Conservation (phyloP, 2,888 invertebrate species). For the Harmothoe impar region DNA sequence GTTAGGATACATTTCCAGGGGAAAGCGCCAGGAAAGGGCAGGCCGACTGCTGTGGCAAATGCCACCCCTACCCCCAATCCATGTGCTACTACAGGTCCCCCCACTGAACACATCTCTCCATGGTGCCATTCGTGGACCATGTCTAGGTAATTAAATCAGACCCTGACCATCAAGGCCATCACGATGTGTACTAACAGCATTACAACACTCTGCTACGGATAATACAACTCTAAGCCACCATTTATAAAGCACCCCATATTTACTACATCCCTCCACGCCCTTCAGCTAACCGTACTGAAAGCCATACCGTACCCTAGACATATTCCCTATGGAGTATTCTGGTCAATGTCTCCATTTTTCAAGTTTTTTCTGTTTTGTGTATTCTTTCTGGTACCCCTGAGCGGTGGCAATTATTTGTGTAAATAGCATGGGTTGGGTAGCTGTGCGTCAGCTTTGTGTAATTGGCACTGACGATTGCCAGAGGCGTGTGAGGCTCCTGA, state of each 20-base stretch:
- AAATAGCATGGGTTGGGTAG: constrained; percentile 21
- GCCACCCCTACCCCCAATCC: background rate
- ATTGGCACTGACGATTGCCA: constrained; percentile 55
- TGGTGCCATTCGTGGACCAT: background rate
- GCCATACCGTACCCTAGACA: too few relatives aligned
- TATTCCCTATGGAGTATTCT: too few relatives aligned
- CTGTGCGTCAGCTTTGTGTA: constrained; percentile 25
- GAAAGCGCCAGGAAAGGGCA: background rate
- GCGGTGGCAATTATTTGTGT: constrained; percentile 46
- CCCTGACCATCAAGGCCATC: background rate
- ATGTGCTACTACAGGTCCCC: background rate
- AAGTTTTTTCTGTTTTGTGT: background rate
- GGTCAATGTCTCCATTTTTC: too few relatives aligned
- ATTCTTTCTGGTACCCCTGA: background rate
- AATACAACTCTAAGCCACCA: too few relatives aligned
- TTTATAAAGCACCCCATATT: too few relatives aligned
- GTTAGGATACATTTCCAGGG: constrained; percentile 7
- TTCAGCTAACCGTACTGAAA: too few relatives aligned
- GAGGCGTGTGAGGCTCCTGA: background rate
- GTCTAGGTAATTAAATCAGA: background rate
- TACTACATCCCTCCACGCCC: too few relatives aligned
- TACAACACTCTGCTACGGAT: too few relatives aligned
- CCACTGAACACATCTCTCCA: background rate
- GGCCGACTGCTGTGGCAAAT: background rate
- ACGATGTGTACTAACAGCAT: too few relatives aligned